Evolutionary conservation across 1,140 invertebrate species (phyloP).

Genomic region (Aphelenchoides fujianensis): DNA sequence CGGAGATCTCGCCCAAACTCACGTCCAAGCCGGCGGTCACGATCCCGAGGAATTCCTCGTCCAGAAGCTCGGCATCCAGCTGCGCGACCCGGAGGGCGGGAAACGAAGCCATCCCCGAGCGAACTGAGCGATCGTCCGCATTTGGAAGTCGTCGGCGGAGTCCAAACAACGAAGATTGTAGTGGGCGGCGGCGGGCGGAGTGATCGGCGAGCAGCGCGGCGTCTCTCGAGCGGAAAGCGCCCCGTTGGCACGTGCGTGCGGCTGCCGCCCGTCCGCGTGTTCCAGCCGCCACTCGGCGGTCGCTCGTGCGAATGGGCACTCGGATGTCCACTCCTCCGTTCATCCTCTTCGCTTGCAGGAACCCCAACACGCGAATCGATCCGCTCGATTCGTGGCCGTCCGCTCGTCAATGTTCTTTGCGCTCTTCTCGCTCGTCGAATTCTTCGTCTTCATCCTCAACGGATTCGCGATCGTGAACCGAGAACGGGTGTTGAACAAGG

Average conservation of each 20-base stretch:
- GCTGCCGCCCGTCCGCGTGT: not conserved
- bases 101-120: not conserved
- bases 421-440: slow-evolving; percentile 50
- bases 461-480: slow-evolving; percentile 51
- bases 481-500: slow-evolving; percentile 53
- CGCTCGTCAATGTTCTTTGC: slow-evolving; percentile 33
- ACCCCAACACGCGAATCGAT: not conserved
- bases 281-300: too few species aligned
- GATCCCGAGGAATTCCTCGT: not conserved
- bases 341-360: not conserved
- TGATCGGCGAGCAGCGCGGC: too few species aligned
- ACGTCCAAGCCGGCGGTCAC: not conserved
- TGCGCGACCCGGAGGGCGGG: slow-evolving; percentile 2
- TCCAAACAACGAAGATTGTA: not conserved
- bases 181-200: not conserved
- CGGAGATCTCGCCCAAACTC: slow-evolving; percentile 13
- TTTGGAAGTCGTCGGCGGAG: too few species aligned
- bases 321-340: not conserved
- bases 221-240: not conserved
- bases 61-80: slow-evolving; percentile 12
- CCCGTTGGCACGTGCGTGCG: not conserved
- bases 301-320: too few species aligned
- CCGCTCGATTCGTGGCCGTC: not conserved
- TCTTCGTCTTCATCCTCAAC: slow-evolving; percentile 47
- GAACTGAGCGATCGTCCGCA: too few species aligned